Percentiles rank a stretch among this genome's conserved stretches.
phyloP scores from a whole-genome alignment of 2,113 vertebrate species.

The Leptosomus discolor region DNA sequence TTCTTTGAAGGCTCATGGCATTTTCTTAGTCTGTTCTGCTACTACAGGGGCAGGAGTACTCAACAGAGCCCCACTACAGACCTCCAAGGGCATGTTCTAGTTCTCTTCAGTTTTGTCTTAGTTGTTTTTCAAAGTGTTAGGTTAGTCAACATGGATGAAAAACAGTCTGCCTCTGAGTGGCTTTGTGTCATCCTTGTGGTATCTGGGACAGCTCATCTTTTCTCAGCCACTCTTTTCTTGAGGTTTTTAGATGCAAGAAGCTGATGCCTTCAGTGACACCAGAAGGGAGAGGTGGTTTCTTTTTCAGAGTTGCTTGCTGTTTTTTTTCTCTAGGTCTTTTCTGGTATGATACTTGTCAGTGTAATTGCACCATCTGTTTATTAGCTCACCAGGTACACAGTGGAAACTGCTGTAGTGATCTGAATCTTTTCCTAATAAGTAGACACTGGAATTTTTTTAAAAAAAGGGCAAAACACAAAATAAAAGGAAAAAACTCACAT shows the following conservation, averaged over 20 bases:
- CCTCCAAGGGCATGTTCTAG: not conserved
- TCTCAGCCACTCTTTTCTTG: not conserved
- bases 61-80: not conserved
- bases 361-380: not conserved
- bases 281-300: not conserved
- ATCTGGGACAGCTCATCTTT: not conserved
- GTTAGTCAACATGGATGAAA: not conserved
- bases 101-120: not conserved
- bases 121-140: not conserved
- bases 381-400: not conserved
- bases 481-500: not conserved
- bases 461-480: not conserved
- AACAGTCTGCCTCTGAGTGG: not conserved
- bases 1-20: not conserved
- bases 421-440: not conserved
- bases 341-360: not conserved
- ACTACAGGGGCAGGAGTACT: accelerated
- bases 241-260: not conserved
- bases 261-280: not conserved
- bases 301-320: not conserved
- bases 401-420: not conserved
- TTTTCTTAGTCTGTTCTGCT: not conserved
- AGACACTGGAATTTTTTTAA: not conserved
- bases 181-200: not conserved
- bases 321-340: not conserved